Percentiles rank a stretch among this genome's conserved stretches.
Evolutionary conservation across 2,113 vertebrate species (phyloP).

Genomic region (Pygoscelis adeliae): DNA sequence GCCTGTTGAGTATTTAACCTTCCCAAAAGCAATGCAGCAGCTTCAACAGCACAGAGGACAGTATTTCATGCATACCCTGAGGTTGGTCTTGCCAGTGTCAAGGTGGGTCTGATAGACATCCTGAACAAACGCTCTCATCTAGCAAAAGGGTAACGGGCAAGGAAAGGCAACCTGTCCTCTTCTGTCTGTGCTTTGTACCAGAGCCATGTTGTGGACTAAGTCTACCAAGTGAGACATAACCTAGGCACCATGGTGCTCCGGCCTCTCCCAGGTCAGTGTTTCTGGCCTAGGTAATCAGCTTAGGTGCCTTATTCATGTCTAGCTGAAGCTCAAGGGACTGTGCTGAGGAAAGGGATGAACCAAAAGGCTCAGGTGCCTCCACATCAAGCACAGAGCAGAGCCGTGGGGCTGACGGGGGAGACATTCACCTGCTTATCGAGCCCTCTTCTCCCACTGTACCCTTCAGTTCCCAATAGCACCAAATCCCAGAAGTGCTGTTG

Average conservation of each 20-base stretch:
- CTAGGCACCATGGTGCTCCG: neutral
- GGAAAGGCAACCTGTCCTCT: neutral
- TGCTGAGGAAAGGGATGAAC: neutral
- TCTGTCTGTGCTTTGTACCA: neutral
- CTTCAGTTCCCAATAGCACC: neutral
- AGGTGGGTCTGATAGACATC: neutral
- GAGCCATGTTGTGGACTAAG: neutral
- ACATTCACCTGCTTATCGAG: neutral
- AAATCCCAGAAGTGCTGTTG: neutral
- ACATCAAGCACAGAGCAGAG: neutral
- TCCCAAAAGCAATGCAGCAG: neutral
- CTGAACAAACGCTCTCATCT: neutral
- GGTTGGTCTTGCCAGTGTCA: neutral
- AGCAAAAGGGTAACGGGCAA: neutral
- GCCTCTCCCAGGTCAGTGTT: neutral
- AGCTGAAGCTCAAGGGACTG: neutral
- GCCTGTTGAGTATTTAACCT: neutral
- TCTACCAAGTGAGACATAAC: neutral
- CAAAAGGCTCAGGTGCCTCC: neutral
- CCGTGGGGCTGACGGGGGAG: neutral
- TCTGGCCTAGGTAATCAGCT: neutral
- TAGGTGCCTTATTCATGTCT: neutral
- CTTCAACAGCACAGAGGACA: neutral
- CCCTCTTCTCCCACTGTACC: neutral
- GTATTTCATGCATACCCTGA: fast-evolving